Evolutionary conservation across 2,888 invertebrate genomes (phyloP), one percentile per base, ranked within the genome.

Genomic region (Lasioglossum lativentre): DNA sequence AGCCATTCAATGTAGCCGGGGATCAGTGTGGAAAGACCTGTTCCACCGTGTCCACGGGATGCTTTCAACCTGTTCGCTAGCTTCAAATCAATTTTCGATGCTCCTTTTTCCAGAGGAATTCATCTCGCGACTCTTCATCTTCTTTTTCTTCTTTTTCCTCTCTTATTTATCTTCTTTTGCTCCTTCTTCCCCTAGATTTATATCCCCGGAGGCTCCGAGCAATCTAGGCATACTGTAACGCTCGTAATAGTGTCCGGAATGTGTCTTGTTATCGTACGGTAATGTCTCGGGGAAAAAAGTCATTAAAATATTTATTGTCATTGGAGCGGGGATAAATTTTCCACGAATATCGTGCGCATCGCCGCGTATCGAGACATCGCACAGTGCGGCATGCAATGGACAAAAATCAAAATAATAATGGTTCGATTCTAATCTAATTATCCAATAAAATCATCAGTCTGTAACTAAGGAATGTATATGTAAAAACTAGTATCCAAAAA

Each of bases 1-100:
- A 40, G 10, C 70, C 70, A 70, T 70, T 70, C 70, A 70, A 70
- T 40, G 38, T 23, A 40, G 40, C n/a, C 38, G 12, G 38, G 38
- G 63, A 68, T 40, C 70, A 38, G 40, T 40, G 70, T 70, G 70
- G 70, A 70, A 70, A 70, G 38, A 70, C 70, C 70, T 40, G 70
- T 70, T 70, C 70, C 70, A 40, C 40, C 70, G 70, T 70, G 38
- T 70, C 70, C 70, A 70, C 66, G 66, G 10, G 70, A 38, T n/a
- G 38, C 40, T 40, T 70, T 70, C 70, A 40, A 70, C 38, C 38
- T 70, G 70, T 40, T 70, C 70, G 38, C 70, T n/a, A 70, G 66
- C 70, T 70, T 40, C 70, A n/a, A 70, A n/a, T 40, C 40, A n/a
- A 70, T 70, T 70, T 40, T 14, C 40, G 70, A 75, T 27, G 56